A percentile compares a stretch with the other conserved stretches of the same genome.
phyloP scores from a whole-genome alignment of 2,797 vertebrate species.

The Mormyrus proboscirostris region DNA sequence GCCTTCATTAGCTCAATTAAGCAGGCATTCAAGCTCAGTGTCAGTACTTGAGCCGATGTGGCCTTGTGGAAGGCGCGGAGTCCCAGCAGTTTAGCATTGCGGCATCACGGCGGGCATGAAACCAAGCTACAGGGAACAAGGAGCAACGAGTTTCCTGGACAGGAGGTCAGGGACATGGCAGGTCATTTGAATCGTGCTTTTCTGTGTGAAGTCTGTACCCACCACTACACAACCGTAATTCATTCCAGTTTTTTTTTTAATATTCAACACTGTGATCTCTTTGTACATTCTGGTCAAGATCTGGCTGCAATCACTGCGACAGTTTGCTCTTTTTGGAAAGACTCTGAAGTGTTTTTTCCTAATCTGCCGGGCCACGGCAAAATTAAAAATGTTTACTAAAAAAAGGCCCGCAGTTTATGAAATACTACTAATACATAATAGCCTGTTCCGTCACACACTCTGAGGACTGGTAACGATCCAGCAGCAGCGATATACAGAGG shows the following conservation, averaged over 20 bases:
- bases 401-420: slow-evolving; percentile 49
- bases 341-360: slow-evolving; percentile 54
- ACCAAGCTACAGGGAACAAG: background rate
- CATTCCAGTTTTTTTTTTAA: background rate
- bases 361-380: slow-evolving; percentile 57
- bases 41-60: background rate
- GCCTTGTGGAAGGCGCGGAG: background rate
- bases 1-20: background rate
- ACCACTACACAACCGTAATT: background rate
- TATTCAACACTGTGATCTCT: slow-evolving; percentile 1
- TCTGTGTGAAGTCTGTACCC: background rate
- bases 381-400: slow-evolving; percentile 63
- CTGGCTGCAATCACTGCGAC: slow-evolving; percentile 3
- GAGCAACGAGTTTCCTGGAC: background rate
- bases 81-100: background rate
- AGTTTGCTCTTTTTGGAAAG: slow-evolving; percentile 24
- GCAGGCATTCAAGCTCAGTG: background rate
- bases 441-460: slow-evolving; percentile 53
- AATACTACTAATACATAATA: slow-evolving; percentile 59
- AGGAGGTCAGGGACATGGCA: background rate
- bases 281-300: background rate
- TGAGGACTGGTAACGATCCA: background rate
- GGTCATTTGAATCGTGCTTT: background rate
- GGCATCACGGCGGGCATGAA: background rate
- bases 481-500: background rate